Percentiles rank a stretch among this genome's conserved stretches.
These are phyloP conservation scores for Promerops cafer DNA, from an alignment of 2,113 vertebrate species.

Conservation along the genomic window DNA sequence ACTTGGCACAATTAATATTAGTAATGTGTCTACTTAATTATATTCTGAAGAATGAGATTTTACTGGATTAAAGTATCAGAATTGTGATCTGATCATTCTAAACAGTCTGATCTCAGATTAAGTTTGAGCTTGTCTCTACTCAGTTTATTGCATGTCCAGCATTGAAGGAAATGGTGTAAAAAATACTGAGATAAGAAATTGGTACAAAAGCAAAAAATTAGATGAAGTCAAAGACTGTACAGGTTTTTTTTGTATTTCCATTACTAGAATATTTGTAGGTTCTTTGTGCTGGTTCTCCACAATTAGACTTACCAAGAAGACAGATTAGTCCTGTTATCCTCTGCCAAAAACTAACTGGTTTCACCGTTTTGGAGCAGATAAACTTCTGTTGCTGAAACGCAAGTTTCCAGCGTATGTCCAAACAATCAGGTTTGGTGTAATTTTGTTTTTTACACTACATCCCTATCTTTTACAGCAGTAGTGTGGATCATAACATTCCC, in stretches of 20 bases:
- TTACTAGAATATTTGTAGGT: neutral
- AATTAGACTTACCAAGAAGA: neutral
- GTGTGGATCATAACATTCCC: neutral
- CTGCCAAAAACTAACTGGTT: neutral
- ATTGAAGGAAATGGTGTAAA: neutral
- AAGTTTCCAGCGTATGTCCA: neutral
- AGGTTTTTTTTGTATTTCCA: neutral
- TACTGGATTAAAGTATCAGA: neutral
- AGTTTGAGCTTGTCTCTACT: neutral
- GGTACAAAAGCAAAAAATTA: neutral
- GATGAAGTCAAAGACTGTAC: neutral
- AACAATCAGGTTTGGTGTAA: neutral
- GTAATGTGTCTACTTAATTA: neutral
- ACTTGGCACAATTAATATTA: neutral
- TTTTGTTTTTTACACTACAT: neutral
- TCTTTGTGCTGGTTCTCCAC: neutral
- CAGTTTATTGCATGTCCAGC: neutral
- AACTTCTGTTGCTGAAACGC: neutral
- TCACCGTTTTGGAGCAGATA: neutral
- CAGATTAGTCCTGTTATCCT: neutral
- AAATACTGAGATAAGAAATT: neutral
- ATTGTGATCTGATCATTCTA: neutral
- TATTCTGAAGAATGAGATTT: neutral
- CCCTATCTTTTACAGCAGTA: neutral
- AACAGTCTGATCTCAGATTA: neutral